Conservation (phyloP, 2,888 invertebrate genomes). For the Drosophila seclusa region DNA sequence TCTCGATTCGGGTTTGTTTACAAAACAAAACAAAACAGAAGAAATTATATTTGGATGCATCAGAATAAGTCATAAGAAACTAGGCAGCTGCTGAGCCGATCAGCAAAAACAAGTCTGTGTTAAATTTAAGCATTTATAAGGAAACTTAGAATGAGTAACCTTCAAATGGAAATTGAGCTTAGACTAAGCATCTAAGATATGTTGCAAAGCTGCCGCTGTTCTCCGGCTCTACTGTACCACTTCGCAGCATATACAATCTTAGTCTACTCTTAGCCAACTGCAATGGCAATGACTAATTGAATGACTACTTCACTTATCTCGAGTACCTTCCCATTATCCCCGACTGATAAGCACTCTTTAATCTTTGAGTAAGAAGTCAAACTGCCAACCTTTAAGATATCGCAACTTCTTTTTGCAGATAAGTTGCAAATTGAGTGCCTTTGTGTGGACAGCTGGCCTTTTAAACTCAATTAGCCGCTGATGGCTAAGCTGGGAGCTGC, state of each 20-base stretch:
- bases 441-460: conserved; percentile 46
- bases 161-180: neutral
- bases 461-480: conserved; percentile 53
- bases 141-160: neutral
- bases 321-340: neutral
- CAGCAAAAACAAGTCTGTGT: neutral
- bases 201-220: neutral
- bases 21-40: conserved; percentile 14
- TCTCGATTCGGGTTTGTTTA: neutral
- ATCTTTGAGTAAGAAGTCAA: neutral
- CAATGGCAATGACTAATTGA: neutral
- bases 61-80: neutral
- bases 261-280: neutral
- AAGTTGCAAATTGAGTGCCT: conserved; percentile 48
- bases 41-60: conserved; percentile 24
- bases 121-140: neutral
- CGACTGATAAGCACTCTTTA: conserved; percentile 2
- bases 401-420: neutral
- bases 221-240: neutral
- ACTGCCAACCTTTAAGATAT: neutral
- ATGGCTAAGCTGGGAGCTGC: conserved; percentile 13
- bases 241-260: neutral
- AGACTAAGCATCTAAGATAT: neutral
- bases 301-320: neutral
- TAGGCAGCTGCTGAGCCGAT: neutral